These are phyloP conservation scores for Paracyclopina nana DNA, from an alignment of 1,140 invertebrate genomes.

Conservation along the genomic window DNA sequence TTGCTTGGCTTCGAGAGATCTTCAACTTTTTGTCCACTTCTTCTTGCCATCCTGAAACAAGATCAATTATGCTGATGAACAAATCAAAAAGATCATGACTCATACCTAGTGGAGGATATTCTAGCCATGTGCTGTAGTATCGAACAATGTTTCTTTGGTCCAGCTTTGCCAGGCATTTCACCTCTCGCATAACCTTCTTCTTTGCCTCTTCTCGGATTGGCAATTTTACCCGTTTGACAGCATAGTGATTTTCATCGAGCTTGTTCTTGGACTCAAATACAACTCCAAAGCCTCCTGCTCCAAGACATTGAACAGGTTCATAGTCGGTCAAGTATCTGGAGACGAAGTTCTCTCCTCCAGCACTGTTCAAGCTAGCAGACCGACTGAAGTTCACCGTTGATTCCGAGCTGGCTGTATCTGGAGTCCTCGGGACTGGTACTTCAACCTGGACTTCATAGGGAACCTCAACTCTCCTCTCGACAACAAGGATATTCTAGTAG, in stretches of 20 bases:
- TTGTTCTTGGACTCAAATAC: conserved; percentile 90
- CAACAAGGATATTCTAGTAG: conserved; percentile 8
- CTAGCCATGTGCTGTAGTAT: conserved; percentile 84
- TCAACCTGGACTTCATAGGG: background rate
- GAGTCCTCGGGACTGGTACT: background rate
- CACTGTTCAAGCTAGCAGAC: too few species aligned
- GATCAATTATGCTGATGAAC: background rate
- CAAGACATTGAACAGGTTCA: conserved; percentile 56
- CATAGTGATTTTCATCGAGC: conserved; percentile 82
- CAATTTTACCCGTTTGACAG: conserved; percentile 51
- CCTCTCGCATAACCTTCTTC: conserved; percentile 75
- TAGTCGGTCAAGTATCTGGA: conserved; percentile 70
- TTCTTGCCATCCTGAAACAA: conserved; percentile 45
- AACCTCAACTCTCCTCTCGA: conserved; percentile 5
- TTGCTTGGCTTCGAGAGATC: too few species aligned
- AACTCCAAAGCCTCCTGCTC: conserved; percentile 86
- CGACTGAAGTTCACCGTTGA: background rate
- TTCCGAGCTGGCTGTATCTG: too few species aligned
- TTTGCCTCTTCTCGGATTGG: conserved; percentile 39
- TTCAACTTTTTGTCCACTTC: conserved; percentile 42
- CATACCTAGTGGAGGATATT: conserved; percentile 52
- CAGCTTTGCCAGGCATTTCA: conserved; percentile 73
- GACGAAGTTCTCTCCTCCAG: background rate
- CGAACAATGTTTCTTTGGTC: conserved; percentile 87
- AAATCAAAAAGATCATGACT: background rate